Conservation (phyloP, 1,140 invertebrate species). For the Megalonaias nervosa region DNA sequence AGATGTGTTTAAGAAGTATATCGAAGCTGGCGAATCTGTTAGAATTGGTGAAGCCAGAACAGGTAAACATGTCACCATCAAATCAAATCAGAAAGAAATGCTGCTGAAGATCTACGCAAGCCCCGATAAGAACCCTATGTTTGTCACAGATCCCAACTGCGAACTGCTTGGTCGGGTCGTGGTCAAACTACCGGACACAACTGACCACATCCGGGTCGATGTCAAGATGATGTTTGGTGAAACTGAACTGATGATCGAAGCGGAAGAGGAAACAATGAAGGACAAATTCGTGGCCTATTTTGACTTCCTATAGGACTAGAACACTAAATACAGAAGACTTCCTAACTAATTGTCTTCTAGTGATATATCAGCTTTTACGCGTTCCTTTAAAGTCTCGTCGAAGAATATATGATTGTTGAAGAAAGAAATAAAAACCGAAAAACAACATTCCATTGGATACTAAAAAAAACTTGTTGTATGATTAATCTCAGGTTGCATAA, state of each 20-base stretch:
- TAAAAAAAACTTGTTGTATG: no score
- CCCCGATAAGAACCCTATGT: slow-evolving; percentile 16
- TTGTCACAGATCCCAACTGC: slow-evolving; percentile 17
- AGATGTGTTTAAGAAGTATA: slow-evolving; percentile 34
- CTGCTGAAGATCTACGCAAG: slow-evolving; percentile 29
- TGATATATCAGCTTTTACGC: no score
- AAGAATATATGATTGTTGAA: no score
- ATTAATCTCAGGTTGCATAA: no score
- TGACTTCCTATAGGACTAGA: slow-evolving; percentile 31
- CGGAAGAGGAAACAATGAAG: slow-evolving; percentile 20
- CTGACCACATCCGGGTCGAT: slow-evolving; percentile 24
- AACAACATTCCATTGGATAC: no score
- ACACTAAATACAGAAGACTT: no score
- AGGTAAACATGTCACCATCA: slow-evolving; percentile 26
- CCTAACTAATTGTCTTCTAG: no score
- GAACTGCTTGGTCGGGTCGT: slow-evolving; percentile 29
- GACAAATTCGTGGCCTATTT: slow-evolving; percentile 33
- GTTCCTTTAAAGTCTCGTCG: no score
- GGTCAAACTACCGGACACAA: slow-evolving; percentile 27
- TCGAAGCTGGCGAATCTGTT: slow-evolving; percentile 17
- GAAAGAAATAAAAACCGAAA: no score
- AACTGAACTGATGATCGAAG: slow-evolving; percentile 44
- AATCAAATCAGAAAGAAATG: slow-evolving; percentile 25
- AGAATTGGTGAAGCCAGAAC: slow-evolving; percentile 17
- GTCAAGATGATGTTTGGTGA: slow-evolving; percentile 43